Evolutionary conservation across 2,888 invertebrate genomes (phyloP), one percentile per base, ranked within the genome.

Genomic region (Choreutis nemorana): DNA sequence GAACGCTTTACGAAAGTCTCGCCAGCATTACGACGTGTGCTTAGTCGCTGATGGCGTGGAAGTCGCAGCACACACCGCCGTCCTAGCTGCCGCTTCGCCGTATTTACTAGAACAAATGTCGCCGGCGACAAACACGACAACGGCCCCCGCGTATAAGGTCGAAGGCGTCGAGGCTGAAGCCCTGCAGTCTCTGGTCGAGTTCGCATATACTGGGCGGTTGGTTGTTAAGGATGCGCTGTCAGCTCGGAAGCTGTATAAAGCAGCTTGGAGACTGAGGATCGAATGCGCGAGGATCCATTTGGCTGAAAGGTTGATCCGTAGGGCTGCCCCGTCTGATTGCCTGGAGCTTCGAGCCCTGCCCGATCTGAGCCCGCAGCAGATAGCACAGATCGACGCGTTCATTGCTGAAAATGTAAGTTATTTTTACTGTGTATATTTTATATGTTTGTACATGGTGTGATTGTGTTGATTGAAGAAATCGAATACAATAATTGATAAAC

Each of bases 1-100:
- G 42, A 88, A 89, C 73, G 87, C 85, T 73, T 85, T 92, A 83
- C 82, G 91, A 48, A 89, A 89, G 67, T 89, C 90, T 60, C 85
- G 87, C 33, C 89, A 92, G 59, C 91, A 94, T 70, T 94, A 90
- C 75, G 94, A 94, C 77, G 90, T 90, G 45, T 83, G 89, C 51
- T 81, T 94, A 48, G 87, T 90, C 62, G 91, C 90, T 55, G 83
- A 83, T 75, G 80, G 79, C 34, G 63, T 49, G 33, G 71, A 68
- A 52, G 53, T 67, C 41, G 44, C 67, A 15, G 89, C 87, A 8
- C 94, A 94, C 63, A 81, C 88, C 44, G 90, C 90, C 28, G 88
- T 92, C 34, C 75, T 92, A 45, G 91, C 90, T 3, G 87, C 90
- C 42, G 86, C 86, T 26, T 89, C 90, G 42, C 87, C 89, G 3